Evolutionary conservation across 2,888 invertebrate genomes (phyloP), one percentile per base, ranked within the genome.

Genomic region (Psococerastis gibbosa): DNA sequence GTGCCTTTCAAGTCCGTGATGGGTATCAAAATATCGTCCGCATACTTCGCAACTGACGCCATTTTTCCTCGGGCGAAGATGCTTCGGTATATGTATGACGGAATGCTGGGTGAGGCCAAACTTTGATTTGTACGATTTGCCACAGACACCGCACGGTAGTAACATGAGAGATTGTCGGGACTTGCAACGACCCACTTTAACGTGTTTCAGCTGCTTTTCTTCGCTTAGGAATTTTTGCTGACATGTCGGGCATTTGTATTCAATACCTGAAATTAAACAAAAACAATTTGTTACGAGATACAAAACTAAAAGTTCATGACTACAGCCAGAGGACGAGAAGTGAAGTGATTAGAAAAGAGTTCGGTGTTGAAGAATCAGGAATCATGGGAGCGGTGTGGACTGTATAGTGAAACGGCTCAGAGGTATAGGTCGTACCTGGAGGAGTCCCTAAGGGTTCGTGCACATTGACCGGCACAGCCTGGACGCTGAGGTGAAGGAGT

Each of bases 1-100:
- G 16, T 38, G 38, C 18, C 38, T 38, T 38, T 38, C 15, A 23
- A 42, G 27, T 16, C 42, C 32, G 32, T 42, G 15, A 32, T 42
- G 23, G 18, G n/a, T 38, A 9, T 38, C 38, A 18, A 38, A 38
- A 15, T 18, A 38, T 38, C 18, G 15, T 18, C 38, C 38, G 18
- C 38, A 38, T 6, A 18, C 15, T 38, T 38, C 38, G 18, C 38
- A 38, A 11, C 20, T 38, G 17, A 38, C 20, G 3, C 38, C 3
- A 11, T 38, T 38, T 17, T 38, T 38, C 17, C 15, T 20, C 3
- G 38, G 38, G 9, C 38, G 17, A 9, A 38, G 22, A 5, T 38
- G 17, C 18, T 20, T 15, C 16, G 38, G 38, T 6, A 20, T 38
- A 18, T 38, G 38, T 5, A 20, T 38, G 38, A 38, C n/a, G 18